A percentile compares a stretch with the other conserved stretches of the same genome.
Conservation (phyloP, 2,113 vertebrate species). For the Alectura lathami region DNA sequence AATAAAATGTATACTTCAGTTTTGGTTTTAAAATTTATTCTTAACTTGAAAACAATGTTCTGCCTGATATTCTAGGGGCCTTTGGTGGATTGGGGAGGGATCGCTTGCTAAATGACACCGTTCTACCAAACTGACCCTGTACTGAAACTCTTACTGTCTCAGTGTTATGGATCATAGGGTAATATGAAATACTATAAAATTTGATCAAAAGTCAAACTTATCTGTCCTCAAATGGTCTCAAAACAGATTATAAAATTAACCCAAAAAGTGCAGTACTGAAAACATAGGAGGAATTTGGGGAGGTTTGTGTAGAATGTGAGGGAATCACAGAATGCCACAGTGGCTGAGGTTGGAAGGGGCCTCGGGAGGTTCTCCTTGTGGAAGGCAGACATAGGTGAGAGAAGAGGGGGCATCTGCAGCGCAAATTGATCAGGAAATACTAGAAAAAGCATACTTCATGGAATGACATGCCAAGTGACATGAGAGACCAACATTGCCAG, state of each 20-base stretch:
- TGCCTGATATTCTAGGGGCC: not conserved
- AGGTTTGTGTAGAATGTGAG: not conserved
- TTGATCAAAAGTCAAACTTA: not conserved
- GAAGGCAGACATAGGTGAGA: not conserved
- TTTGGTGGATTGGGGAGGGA: not conserved
- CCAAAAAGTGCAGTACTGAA: too few species aligned
- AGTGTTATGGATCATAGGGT: rapidly evolving
- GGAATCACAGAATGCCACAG: too few species aligned
- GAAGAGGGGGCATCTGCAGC: not conserved
- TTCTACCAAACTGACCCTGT: not conserved
- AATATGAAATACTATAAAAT: not conserved
- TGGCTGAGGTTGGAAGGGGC: not conserved
- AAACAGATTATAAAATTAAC: not conserved
- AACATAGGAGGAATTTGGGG: not conserved
- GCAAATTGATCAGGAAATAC: not conserved
- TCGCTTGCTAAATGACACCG: not conserved
- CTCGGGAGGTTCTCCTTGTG: not conserved
- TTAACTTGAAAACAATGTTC: not conserved
- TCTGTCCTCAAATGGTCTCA: not conserved
- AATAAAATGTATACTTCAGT: not conserved
- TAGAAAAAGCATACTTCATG: not conserved
- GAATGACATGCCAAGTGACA: not conserved
- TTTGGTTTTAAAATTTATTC: not conserved
- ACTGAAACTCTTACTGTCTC: not conserved
- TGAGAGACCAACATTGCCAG: not conserved